Evolutionary conservation across 2,113 vertebrate genomes (phyloP), one percentile per base, ranked within the genome.

Genomic region (Lophochroa leadbeateri): DNA sequence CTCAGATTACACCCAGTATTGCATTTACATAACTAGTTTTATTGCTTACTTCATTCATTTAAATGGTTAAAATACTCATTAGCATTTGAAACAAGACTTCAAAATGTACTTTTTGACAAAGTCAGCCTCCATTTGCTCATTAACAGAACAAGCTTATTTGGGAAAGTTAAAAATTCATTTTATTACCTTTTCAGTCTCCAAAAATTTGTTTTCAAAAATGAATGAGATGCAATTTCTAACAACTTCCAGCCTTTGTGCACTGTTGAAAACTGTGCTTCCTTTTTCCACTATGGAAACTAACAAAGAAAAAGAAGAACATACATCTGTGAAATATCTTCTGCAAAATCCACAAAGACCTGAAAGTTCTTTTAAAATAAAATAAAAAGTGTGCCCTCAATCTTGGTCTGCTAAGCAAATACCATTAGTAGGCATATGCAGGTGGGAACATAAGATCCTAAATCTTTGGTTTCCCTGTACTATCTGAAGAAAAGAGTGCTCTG

Each of bases 131-230:
- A 82, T 67, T 41, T 67, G 57, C 20, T 55, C 82, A 75, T 93
- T 93, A 82, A 78, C 87, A 96, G 68, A 92, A 70, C 4, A 17
- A n/a, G 35, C 11, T 89, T 92, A 76, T 70, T 64, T 90, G 41
- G 18, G 47, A 94, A 92, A 96, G 60, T 74, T 57, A 61, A 55
- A 74, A 85, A 33, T 70, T 83, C 11, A 44, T 64, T 70, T 96
- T 78, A 97, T 98, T 98, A 99, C 99, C 99, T 99, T 99, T 96
- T 99, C 99, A 28, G 99, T 99, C 97, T 99, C 99, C 97, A 99
- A 97, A 95, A 98, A 99, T 98, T 99, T 99, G 97, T 99, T 99
- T 96, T 99, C 99, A 96, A 99, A 99, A 97, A 99, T 99, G 93
- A 98, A 99, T 1, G 98, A 98, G 96, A 99, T 99, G 97, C 99